Base-by-base conservation (phyloP, 2,888 invertebrate species). In the Ophion ventricosus region DNA sequence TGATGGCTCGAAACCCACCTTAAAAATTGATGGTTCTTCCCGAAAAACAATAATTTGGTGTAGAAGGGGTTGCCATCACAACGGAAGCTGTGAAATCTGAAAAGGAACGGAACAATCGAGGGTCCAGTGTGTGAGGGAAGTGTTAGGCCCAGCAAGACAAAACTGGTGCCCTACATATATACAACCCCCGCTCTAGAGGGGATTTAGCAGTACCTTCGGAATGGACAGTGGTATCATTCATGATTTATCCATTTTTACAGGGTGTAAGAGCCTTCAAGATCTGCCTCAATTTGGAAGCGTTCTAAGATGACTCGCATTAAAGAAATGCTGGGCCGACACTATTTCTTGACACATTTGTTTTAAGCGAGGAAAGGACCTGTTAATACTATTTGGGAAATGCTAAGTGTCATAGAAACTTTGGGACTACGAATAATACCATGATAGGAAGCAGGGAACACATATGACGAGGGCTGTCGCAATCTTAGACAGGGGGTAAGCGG, bases 401-500 rank as follows among this genome's bases (percentile, higher is more conserved):
- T 2, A 49, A 11, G 17, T 14, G 4, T 35, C 35, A 8, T 8
- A 7, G 35, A 4, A 17, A 14, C 17, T 49, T 49, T 49, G 49
- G 1, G 3, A 2, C 49, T 49, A 49, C 4, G 49, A 49, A 17
- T 11, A 49, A 49, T 4, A 11, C 35, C 35, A 35, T 35, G 8
- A 17, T 4, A 49, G 17, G 49, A 17, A 49, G 14, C 14, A 49
- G 17, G 17, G 49, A 4, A 17, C 14, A 11, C 2, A 3, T 49
- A 17, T 49, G 49, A 14, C 49, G 17, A 49, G 17, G 49, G 35
- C 29, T 72, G 26, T 20, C 17, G 25, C 76, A 25, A 17, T n/a
- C 23, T 56, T 14, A 59, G 23, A 57, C 66, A 40, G 25, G 57
- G 25, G 11, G 35, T n/a, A 64, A 76, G 57, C 20, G 54, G 26